Conservation (phyloP, 2,113 vertebrate species). For the Camelus bactrianus region DNA sequence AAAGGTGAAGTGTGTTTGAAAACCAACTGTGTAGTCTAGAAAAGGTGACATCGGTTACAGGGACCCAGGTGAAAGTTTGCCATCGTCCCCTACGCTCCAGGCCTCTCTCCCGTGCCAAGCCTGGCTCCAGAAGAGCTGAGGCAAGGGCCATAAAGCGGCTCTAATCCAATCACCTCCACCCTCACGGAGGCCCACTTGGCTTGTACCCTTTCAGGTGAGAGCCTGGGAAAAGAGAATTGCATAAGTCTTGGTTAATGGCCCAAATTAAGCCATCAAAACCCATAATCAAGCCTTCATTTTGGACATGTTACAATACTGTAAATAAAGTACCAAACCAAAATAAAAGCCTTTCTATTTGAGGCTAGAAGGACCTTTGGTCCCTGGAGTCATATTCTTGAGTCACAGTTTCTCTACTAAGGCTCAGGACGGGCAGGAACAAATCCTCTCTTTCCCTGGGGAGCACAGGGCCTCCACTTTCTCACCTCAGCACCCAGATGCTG, state of each 20-base stretch:
- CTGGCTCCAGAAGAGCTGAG: conserved; percentile 73
- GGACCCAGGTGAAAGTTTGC: not conserved
- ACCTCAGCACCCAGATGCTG: not conserved
- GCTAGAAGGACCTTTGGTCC: conserved; percentile 21
- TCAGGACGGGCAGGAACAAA: conserved; percentile 19
- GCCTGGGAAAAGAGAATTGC: conserved; percentile 62
- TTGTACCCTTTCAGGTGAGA: not conserved
- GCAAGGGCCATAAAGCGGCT: conserved; percentile 58
- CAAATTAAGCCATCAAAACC: conserved; percentile 62
- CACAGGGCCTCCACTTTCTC: not conserved
- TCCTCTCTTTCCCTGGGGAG: not conserved
- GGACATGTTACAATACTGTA: conserved; percentile 52
- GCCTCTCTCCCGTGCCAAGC: not conserved
- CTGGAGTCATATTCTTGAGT: conserved; percentile 28
- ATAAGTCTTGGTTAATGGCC: conserved; percentile 63
- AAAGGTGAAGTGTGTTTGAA: not conserved
- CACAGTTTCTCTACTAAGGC: conserved; percentile 41
- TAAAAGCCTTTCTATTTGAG: conserved; percentile 56
- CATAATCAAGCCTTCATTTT: conserved; percentile 55
- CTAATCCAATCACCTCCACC: not conserved
- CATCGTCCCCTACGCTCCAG: too few species aligned
- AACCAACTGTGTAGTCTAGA: not conserved
- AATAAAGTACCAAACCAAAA: conserved; percentile 68
- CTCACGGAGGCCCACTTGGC: conserved; percentile 2
- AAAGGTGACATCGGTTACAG: not conserved